A percentile compares a stretch with the other conserved stretches of the same genome.
Evolutionary conservation across 2,888 invertebrate genomes (phyloP).

Genomic region (Apoda limacodes): DNA sequence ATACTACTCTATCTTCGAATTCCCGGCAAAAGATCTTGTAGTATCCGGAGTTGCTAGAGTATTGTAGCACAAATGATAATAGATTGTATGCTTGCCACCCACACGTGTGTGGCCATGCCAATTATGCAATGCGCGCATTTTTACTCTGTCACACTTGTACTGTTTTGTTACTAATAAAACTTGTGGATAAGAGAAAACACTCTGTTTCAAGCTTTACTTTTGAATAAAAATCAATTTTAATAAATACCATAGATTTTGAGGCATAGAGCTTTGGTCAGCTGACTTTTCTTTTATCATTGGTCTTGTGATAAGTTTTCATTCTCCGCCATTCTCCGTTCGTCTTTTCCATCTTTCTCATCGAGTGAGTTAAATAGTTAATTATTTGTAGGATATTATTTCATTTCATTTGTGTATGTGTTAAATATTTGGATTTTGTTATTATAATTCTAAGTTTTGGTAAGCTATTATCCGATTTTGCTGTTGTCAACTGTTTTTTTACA

Average conservation of each 20-base stretch:
- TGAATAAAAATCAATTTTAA: constrained; percentile 1
- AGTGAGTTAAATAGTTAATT: constrained; percentile 53
- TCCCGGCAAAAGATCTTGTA: too few relatives aligned
- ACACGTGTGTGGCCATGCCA: too few relatives aligned
- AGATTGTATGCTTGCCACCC: too few relatives aligned
- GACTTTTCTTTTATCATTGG: constrained; percentile 67
- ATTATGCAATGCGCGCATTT: too few relatives aligned
- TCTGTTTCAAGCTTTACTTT: constrained; percentile 3
- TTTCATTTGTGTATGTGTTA: constrained; percentile 38
- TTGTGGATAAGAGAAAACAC: too few relatives aligned
- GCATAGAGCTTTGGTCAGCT: constrained; percentile 64
- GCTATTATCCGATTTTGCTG: constrained; percentile 35
- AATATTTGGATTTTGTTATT: constrained; percentile 23
- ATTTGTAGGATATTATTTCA: constrained; percentile 26
- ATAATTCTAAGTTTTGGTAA: constrained; percentile 33
- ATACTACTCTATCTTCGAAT: too few relatives aligned
- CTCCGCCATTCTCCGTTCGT: constrained; percentile 67
- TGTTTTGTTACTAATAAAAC: too few relatives aligned
- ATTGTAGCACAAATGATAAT: too few relatives aligned
- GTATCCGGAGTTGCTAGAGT: too few relatives aligned
- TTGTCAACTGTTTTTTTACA: too few relatives aligned
- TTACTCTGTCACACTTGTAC: too few relatives aligned
- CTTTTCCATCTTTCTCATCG: constrained; percentile 62
- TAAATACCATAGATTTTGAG: constrained; percentile 42
- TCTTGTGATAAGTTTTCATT: constrained; percentile 67